Evolutionary conservation across 2,888 invertebrate species (phyloP).

Genomic region (Tachina grossa): DNA sequence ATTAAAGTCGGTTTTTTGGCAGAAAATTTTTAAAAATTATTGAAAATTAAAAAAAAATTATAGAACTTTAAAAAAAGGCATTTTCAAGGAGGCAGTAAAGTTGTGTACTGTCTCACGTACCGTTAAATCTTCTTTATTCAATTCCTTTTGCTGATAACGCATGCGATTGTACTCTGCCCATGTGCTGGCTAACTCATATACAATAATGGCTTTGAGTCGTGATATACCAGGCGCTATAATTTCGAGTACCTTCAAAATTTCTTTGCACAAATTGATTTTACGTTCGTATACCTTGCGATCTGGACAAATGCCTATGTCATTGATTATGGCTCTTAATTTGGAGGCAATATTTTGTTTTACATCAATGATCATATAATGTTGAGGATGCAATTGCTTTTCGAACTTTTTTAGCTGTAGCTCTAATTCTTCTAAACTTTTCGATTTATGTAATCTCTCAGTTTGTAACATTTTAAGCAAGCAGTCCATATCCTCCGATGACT

Average conservation of each 20-base stretch:
- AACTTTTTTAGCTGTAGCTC: conserved; percentile 85
- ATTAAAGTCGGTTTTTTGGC: too few relatives aligned
- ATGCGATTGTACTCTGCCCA: conserved; percentile 84
- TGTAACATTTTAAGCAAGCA: conserved; percentile 83
- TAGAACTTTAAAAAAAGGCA: too few relatives aligned
- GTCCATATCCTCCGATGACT: conserved; percentile 81
- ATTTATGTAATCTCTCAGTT: conserved; percentile 82
- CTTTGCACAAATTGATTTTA: conserved; percentile 87
- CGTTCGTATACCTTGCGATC: conserved; percentile 85
- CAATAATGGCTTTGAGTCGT: conserved; percentile 85
- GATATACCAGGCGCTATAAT: conserved; percentile 85
- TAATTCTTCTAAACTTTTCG: conserved; percentile 77
- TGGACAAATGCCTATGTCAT: conserved; percentile 83
- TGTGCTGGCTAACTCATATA: conserved; percentile 90
- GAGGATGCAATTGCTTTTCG: conserved; percentile 85
- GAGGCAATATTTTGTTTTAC: conserved; percentile 88
- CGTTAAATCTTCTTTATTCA: conserved; percentile 78
- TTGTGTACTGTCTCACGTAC: conserved; percentile 76
- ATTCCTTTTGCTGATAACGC: conserved; percentile 76
- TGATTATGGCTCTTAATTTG: conserved; percentile 83
- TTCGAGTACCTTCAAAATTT: conserved; percentile 86
- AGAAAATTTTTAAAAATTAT: too few relatives aligned
- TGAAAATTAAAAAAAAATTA: too few relatives aligned
- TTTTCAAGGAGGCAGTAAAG: neutral
- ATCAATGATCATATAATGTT: conserved; percentile 87